Base-by-base conservation (phyloP, 2,888 invertebrate species). In the Drosophila yooni region DNA sequence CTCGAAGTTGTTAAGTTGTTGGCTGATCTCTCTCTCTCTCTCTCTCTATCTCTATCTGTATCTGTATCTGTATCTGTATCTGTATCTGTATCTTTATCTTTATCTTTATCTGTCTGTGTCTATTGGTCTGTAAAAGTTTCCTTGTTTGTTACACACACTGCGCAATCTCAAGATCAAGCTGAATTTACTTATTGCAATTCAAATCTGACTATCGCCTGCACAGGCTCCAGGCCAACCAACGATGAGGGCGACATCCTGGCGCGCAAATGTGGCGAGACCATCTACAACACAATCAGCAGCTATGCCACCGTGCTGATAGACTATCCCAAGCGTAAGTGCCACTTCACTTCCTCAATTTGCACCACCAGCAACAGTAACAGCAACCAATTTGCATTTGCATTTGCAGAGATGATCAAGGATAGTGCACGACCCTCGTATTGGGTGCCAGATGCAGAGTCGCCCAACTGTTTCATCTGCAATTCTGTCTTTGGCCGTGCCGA, bases 341-440 rank as follows among this genome's bases (percentile, higher is more conserved):
- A 43, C 43, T 15, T 4, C 13, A 40, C 3, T 50, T 29, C 3
- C 6, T 15, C 8, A 8, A n/a, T 51, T 29, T 51, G 6, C 18
- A n/a, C 11, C 25, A 13, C 2, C 6, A 13, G 25, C 25, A 27
- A 25, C 6, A 13, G 13, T 25, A 27, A 25, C 13, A 1, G 18
- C 27, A 11, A 6, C 11, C 15, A 5, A 6, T 10, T 29, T 52
- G 7, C 33, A 15, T 38, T 3, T 0, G 21, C n/a, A n/a, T 18
- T 33, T n/a, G 8, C 61, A 95, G 95, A 94, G 59, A 92, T 96
- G 53, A 95, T 97, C 54, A 97, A 97, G 92, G 96, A 96, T 78
- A 94, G 95, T 6, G 96, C 95, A 7, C 94, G 97, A 46, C 97
- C 97, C 1, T 93, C 95, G 0, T 97, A 97, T 92, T 97, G 97